phyloP scores from a whole-genome alignment of 2,888 invertebrate species.

The Cephalotes varians region DNA sequence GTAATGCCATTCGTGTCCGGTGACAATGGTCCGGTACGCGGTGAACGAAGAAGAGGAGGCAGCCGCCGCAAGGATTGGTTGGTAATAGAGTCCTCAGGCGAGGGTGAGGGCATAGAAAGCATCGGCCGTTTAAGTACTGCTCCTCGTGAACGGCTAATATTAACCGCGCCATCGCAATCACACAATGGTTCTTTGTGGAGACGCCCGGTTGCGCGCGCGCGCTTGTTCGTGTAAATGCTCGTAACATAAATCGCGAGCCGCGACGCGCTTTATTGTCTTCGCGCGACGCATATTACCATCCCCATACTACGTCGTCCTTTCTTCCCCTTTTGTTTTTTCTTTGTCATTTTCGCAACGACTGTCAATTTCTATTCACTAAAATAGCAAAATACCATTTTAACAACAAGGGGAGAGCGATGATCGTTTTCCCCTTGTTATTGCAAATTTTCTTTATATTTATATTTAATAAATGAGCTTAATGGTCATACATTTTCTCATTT shows the following conservation, averaged over 20 bases:
- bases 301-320: not conserved
- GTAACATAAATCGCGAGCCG: conserved; percentile 51
- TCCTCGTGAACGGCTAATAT: conserved; percentile 76
- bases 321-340: not conserved
- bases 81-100: conserved; percentile 79
- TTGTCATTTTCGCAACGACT: not conserved
- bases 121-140: conserved; percentile 70
- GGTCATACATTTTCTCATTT: no score
- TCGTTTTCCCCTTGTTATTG: not conserved
- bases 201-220: conserved; percentile 54
- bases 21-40: conserved; percentile 43
- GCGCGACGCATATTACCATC: conserved; percentile 39
- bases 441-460: not conserved
- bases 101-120: conserved; percentile 68
- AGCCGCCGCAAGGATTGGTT: conserved; percentile 65
- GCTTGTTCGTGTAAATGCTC: conserved; percentile 51
- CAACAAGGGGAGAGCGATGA: no score
- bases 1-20: conserved; percentile 40
- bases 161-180: conserved; percentile 70
- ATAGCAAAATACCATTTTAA: not conserved
- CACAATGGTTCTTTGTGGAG: conserved; percentile 82
- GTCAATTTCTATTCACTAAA: conserved; percentile 20
- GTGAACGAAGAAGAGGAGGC: conserved; percentile 52
- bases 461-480: no score
- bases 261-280: conserved; percentile 50